A percentile compares a stretch with the other conserved stretches of the same genome.
phyloP scores from a whole-genome alignment of 2,888 invertebrate genomes.

The Eremobia ochroleuca region DNA sequence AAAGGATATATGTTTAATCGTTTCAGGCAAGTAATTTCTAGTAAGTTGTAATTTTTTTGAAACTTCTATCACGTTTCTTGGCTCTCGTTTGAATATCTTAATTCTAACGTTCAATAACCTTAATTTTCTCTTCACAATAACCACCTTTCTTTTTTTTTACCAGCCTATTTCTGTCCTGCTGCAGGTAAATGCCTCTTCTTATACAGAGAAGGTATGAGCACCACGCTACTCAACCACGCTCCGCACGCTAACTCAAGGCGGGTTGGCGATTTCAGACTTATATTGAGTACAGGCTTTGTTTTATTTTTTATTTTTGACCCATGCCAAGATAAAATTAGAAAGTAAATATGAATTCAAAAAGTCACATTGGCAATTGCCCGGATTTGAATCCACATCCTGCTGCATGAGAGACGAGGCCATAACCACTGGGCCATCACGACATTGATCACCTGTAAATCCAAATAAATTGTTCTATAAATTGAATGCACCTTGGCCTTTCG shows the following conservation, averaged over 20 bases:
- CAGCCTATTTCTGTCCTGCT: neutral
- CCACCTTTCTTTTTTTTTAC: neutral
- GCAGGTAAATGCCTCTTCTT: neutral
- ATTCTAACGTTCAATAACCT: neutral
- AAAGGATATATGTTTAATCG: slow-evolving; percentile 35
- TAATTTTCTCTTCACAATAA: neutral
- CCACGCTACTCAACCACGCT: too few relatives aligned
- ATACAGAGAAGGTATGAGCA: neutral
- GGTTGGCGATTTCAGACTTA: neutral
- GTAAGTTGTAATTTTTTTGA: neutral
- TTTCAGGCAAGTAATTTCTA: neutral
- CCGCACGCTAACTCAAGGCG: neutral
- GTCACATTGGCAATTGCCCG: neutral
- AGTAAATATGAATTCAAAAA: too few relatives aligned
- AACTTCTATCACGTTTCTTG: neutral
- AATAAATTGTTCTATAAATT: slow-evolving; percentile 11
- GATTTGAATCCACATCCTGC: neutral
- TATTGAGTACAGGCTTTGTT: neutral
- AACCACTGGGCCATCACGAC: neutral
- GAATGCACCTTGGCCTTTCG: neutral
- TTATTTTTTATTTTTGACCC: neutral
- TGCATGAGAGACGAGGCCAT: neutral
- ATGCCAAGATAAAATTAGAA: neutral
- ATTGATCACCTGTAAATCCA: neutral
- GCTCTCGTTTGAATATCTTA: neutral